Percentiles rank a stretch among this genome's conserved stretches.
Conservation (phyloP, 2,888 invertebrate species). For the Cactoblastis cactorum region DNA sequence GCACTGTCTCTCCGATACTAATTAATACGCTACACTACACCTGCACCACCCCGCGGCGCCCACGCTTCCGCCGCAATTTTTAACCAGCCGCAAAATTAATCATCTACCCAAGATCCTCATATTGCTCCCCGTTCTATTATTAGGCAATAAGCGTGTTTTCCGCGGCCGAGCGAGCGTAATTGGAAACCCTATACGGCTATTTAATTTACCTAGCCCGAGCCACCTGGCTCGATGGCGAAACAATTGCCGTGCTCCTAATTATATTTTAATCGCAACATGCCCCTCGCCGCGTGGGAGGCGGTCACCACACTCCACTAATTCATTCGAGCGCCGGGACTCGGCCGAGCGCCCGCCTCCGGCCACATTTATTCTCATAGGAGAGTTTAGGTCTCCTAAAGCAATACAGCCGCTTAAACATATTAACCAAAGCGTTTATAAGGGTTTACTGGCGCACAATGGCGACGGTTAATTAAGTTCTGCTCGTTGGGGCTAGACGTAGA, state of each 20-base stretch:
- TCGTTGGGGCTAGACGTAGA: constrained; percentile 63
- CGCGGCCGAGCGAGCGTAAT: constrained; percentile 59
- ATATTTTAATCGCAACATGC: constrained; percentile 75
- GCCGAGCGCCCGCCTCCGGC: constrained; percentile 51
- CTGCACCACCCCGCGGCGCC: constrained; percentile 42
- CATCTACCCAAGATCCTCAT: constrained; percentile 54
- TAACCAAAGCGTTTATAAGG: constrained; percentile 74
- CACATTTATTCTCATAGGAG: constrained; percentile 76
- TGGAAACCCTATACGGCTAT: constrained; percentile 72
- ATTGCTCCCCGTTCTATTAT: constrained; percentile 61
- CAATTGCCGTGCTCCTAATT: constrained; percentile 76
- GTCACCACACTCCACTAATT: constrained; percentile 61
- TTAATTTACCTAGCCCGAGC: constrained; percentile 72
- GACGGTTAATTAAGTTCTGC: constrained; percentile 72
- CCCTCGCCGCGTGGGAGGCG: constrained; percentile 37
- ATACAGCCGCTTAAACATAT: constrained; percentile 73
- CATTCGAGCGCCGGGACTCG: constrained; percentile 66
- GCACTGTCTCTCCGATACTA: constrained; percentile 58
- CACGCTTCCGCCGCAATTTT: constrained; percentile 45
- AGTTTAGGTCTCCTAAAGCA: constrained; percentile 75
- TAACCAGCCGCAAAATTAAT: constrained; percentile 59
- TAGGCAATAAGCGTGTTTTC: constrained; percentile 66
- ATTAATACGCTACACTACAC: constrained; percentile 65
- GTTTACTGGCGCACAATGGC: constrained; percentile 68
- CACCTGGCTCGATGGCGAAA: constrained; percentile 76